Base-by-base conservation (phyloP, 2,888 invertebrate species). In the Hirtodrosophila duncani region DNA sequence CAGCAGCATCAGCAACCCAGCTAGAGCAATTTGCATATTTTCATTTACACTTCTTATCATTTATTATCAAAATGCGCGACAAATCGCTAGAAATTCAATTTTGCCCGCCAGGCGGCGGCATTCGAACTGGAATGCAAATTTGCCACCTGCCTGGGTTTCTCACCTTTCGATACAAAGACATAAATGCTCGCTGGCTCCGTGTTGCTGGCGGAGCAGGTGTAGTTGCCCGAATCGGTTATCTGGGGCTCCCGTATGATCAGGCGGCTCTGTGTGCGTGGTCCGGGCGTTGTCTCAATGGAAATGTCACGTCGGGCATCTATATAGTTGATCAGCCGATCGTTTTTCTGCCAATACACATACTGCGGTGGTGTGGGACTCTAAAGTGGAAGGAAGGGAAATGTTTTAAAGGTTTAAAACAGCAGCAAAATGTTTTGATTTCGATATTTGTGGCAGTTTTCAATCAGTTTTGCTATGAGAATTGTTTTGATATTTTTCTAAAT, bases 311-410 rank as follows among this genome's bases (percentile, higher is more conserved):
- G 91, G 77, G 93, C 89, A 79, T 91, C 92, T 88, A 96, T 95
- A 88, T 95, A 96, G 90, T 96, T 96, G 89, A 96, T 95, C 93
- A 96, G 95, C 84, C 94, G 92, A 87, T 93, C 93, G 89, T 96
- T 95, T 89, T 96, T 96, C 89, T 94, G 96, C 96, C 96, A 96
- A 89, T 96, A 96, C 84, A 97, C 95, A 89, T 95, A 96, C 88
- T 95, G 95, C 67, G 96, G 96, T 70, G 95, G 96, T 84, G 93
- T 94, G 44, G 96, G 96, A 86, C 95, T 95, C 94, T 95, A n/a
- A n/a, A n/a, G 90, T 2, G 91, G 52, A 4, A 16, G n/a, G 9
- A 4, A 5, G 9, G n/a, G 2, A 10, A 17, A 5, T 3, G 27
- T 39, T 24, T n/a, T n/a, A n/a, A n/a, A n/a, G n/a, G n/a, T n/a